Evolutionary conservation across 2,797 vertebrate genomes (phyloP).

Genomic region (Bradypodion pumilum): DNA sequence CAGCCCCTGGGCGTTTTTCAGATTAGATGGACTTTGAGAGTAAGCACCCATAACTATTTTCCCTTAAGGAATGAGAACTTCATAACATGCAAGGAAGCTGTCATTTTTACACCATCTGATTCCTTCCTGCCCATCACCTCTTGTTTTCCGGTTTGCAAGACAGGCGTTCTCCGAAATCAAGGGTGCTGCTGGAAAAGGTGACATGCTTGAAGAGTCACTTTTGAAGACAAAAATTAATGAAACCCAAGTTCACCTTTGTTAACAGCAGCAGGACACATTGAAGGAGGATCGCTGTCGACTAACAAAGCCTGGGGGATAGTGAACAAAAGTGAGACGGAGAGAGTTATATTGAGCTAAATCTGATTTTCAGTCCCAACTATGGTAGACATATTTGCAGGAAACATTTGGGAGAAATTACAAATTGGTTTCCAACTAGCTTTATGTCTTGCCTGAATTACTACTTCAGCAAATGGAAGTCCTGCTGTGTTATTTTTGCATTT

Average conservation of each 20-base stretch:
- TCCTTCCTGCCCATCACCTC: constrained; percentile 48
- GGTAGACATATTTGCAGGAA: too few species aligned
- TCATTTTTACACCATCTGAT: constrained; percentile 37
- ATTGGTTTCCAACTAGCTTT: too few species aligned
- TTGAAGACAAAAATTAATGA: constrained; percentile 43
- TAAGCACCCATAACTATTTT: constrained; percentile 61
- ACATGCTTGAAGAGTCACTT: constrained; percentile 45
- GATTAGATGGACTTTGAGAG: constrained; percentile 54
- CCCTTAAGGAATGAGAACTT: constrained; percentile 68
- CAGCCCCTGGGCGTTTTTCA: constrained; percentile 28
- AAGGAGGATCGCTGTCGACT: neutral
- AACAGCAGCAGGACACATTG: constrained; percentile 44
- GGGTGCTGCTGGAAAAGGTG: constrained; percentile 60
- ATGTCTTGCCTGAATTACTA: too few species aligned
- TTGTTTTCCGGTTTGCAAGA: constrained; percentile 52
- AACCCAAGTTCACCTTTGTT: constrained; percentile 29
- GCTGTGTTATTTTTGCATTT: too few species aligned
- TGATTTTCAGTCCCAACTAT: too few species aligned
- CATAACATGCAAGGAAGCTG: constrained; percentile 65
- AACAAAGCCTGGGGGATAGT: neutral
- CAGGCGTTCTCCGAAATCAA: constrained; percentile 62
- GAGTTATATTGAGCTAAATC: too few species aligned
- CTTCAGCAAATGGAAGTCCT: too few species aligned
- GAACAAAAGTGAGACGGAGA: too few species aligned
- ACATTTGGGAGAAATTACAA: too few species aligned